These are phyloP conservation scores for Drosophila siamana DNA, from an alignment of 2,888 invertebrate species.

Conservation along the genomic window DNA sequence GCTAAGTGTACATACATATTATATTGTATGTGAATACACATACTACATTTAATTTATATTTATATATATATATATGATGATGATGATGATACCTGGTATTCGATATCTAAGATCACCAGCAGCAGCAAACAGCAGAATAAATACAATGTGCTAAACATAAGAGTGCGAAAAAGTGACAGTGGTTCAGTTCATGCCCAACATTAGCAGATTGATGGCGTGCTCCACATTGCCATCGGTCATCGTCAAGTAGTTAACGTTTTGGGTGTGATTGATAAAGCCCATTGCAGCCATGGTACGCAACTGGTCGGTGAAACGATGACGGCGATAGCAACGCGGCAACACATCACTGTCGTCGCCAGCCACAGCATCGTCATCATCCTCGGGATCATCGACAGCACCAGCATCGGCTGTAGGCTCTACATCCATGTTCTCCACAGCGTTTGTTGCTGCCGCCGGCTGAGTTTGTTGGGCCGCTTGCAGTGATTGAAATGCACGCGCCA, in stretches of 20 bases:
- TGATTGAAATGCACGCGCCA: conserved; percentile 65
- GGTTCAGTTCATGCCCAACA: conserved; percentile 85
- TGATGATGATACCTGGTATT: conserved; percentile 35
- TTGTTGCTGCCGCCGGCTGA: conserved; percentile 11
- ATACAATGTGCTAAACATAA: conserved; percentile 44
- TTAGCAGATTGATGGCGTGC: conserved; percentile 95
- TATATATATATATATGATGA: conserved; percentile 33
- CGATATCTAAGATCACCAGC: conserved; percentile 38
- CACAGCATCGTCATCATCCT: conserved; percentile 56
- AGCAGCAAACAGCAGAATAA: conserved; percentile 52
- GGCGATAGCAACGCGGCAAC: conserved; percentile 76
- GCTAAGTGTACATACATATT: conserved; percentile 49
- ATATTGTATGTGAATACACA: conserved; percentile 6
- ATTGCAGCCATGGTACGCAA: conserved; percentile 95
- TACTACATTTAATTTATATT: conserved; percentile 10
- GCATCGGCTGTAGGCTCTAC: conserved; percentile 30
- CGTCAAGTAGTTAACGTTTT: conserved; percentile 94
- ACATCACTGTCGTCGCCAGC: conserved; percentile 73
- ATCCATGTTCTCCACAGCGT: conserved; percentile 62
- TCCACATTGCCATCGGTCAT: conserved; percentile 93
- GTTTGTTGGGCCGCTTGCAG: conserved; percentile 34
- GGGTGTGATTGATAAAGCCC: conserved; percentile 93
- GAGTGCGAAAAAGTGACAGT: background rate
- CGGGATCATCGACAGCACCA: conserved; percentile 56
- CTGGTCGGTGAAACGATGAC: conserved; percentile 86